Percentiles rank a stretch among this genome's conserved stretches.
Conservation (phyloP, 2,797 vertebrate species). For the Streptopelia turtur region DNA sequence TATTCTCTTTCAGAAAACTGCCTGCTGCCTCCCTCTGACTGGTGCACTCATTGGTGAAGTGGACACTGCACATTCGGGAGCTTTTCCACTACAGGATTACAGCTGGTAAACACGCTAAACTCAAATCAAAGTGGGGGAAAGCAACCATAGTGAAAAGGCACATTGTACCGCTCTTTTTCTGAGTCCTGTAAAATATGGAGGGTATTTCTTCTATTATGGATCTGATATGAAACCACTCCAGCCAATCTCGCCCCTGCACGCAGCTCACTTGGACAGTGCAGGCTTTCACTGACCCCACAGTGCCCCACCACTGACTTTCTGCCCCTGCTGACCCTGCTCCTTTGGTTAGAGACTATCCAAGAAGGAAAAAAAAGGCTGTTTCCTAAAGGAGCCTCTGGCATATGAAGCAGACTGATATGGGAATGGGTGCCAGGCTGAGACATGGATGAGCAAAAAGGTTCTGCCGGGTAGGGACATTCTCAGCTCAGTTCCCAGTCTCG, state of each 20-base stretch:
- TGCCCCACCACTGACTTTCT: neutral
- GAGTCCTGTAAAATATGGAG: neutral
- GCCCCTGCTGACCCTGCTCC: neutral
- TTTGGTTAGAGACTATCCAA: neutral
- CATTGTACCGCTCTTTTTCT: neutral
- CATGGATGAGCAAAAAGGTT: neutral
- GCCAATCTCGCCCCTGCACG: neutral
- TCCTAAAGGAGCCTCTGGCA: neutral
- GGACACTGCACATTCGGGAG: neutral
- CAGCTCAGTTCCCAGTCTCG: neutral
- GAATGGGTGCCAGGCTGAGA: neutral
- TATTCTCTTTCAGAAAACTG: neutral
- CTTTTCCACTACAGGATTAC: neutral
- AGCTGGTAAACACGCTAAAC: neutral
- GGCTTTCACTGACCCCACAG: accelerated
- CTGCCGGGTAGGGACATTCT: neutral
- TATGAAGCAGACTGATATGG: neutral
- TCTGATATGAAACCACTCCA: accelerated
- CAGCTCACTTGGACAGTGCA: neutral
- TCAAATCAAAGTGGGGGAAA: neutral
- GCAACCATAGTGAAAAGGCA: neutral
- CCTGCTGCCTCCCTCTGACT: neutral
- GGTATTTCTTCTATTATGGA: neutral
- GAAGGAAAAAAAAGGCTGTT: neutral
- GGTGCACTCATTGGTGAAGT: neutral